A percentile compares a stretch with the other conserved stretches of the same genome.
Evolutionary conservation across 2,888 invertebrate genomes (phyloP).

Genomic region (Thymelicus acteon): DNA sequence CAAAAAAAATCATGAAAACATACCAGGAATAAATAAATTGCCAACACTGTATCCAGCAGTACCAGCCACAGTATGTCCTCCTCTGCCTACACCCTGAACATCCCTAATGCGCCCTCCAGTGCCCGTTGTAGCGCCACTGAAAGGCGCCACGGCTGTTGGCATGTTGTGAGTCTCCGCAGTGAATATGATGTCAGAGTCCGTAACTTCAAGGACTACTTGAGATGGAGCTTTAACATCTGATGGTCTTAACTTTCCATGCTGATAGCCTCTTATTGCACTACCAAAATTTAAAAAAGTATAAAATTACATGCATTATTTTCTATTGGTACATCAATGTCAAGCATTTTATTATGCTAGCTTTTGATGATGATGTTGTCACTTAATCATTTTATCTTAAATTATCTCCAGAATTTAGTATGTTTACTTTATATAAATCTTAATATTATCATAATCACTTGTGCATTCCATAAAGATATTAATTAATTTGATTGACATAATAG

Average conservation of each 20-base stretch:
- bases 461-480: no score
- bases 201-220: slow-evolving; percentile 83
- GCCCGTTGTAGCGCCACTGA: slow-evolving; percentile 99
- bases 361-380: no score
- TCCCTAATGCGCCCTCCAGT: slow-evolving; percentile 98
- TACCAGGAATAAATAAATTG: slow-evolving; percentile 94
- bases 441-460: no score
- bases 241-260: slow-evolving; percentile 89
- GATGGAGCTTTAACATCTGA: slow-evolving; percentile 84
- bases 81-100: slow-evolving; percentile 97
- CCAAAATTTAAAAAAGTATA: background rate
- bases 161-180: slow-evolving; percentile 99
- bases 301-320: no score
- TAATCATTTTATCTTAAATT: no score
- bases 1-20: background rate
- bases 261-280: slow-evolving; percentile 95
- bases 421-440: no score
- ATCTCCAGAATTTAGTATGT: no score
- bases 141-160: slow-evolving; percentile 98
- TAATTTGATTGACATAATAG: background rate
- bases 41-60: slow-evolving; percentile 99
- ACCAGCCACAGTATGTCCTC: slow-evolving; percentile 97
- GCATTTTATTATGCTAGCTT: no score
- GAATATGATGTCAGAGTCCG: slow-evolving; percentile 95
- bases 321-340: no score